Conservation (phyloP, 1,140 invertebrate genomes). For the Drosophila kepulauana region DNA sequence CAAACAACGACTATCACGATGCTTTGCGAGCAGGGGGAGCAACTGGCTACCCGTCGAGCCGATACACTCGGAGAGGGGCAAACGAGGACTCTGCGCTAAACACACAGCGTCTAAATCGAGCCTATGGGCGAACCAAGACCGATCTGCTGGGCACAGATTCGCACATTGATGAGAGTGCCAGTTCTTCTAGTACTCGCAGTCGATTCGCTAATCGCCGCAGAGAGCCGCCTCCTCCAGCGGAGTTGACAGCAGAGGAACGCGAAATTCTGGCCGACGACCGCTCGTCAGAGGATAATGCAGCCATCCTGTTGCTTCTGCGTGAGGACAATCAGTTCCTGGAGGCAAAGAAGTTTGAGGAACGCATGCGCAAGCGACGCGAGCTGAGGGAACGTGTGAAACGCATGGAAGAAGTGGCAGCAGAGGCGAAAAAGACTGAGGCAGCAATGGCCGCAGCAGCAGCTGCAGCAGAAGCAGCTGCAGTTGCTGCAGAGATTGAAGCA, state of each 20-base stretch:
- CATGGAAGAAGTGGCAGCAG: conserved; percentile 86
- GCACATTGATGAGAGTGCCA: conserved; percentile 18
- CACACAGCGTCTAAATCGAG: conserved; percentile 37
- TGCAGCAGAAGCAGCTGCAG: conserved; percentile 48
- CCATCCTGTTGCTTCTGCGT: conserved; percentile 73
- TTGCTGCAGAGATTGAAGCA: conserved; percentile 49
- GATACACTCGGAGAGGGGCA: conserved; percentile 51
- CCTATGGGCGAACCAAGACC: conserved; percentile 69
- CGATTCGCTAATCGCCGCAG: conserved; percentile 70
- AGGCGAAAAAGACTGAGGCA: conserved; percentile 84
- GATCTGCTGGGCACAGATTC: conserved; percentile 41
- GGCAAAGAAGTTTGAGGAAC: conserved; percentile 87
- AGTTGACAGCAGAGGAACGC: conserved; percentile 69
- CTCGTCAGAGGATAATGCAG: conserved; percentile 81
- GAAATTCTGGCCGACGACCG: conserved; percentile 77
- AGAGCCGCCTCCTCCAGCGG: conserved; percentile 49
- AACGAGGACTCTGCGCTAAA: conserved; percentile 39
- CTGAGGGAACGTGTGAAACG: conserved; percentile 92
- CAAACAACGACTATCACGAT: conserved; percentile 63
- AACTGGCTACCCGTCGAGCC: conserved; percentile 62
- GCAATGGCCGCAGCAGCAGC: conserved; percentile 70
- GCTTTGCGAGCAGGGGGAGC: conserved; percentile 70
- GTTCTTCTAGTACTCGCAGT: conserved; percentile 53
- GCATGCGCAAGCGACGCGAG: conserved; percentile 91
- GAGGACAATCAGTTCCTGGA: conserved; percentile 86